Evolutionary conservation across 1,140 invertebrate genomes (phyloP).

Genomic region (Archivesica marissinica): DNA sequence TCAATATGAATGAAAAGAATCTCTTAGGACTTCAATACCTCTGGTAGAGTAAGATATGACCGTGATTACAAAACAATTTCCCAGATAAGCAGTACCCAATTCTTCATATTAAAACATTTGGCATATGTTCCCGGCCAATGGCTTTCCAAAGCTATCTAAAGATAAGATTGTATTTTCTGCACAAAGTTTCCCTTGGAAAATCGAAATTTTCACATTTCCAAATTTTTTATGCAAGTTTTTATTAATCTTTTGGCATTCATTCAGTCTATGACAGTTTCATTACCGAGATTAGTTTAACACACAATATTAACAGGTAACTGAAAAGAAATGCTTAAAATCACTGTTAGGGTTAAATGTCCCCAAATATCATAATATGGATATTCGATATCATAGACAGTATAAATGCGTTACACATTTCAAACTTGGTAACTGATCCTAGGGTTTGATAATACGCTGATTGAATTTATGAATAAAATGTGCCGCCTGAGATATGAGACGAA

Average conservation of each 20-base stretch:
- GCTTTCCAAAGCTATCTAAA: slow-evolving; percentile 51
- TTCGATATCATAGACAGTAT: slow-evolving; percentile 39
- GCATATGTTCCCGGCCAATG: slow-evolving; percentile 53
- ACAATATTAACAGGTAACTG: not conserved
- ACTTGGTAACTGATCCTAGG: slow-evolving; percentile 27
- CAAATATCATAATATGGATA: slow-evolving; percentile 36
- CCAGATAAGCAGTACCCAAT: slow-evolving; percentile 53
- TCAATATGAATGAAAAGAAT: slow-evolving; percentile 57
- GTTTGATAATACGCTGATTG: slow-evolving; percentile 54
- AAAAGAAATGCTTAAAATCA: slow-evolving; percentile 7
- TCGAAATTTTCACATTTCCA: slow-evolving; percentile 23
- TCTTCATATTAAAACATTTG: slow-evolving; percentile 60
- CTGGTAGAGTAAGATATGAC: slow-evolving; percentile 53
- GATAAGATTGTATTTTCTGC: slow-evolving; percentile 62
- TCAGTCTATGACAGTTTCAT: slow-evolving; percentile 57
- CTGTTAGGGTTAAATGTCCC: slow-evolving; percentile 25
- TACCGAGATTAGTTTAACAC: slow-evolving; percentile 28
- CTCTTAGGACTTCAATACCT: slow-evolving; percentile 60
- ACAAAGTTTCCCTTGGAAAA: slow-evolving; percentile 13
- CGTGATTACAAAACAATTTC: slow-evolving; percentile 64
- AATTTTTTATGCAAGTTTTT: slow-evolving; percentile 37
- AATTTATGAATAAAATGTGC: slow-evolving; percentile 58
- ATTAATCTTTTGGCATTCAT: slow-evolving; percentile 37
- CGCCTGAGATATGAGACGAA: slow-evolving; percentile 21
- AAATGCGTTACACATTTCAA: slow-evolving; percentile 52